Conservation (phyloP, 2,888 invertebrate genomes). For the Drosophila tripunctata region DNA sequence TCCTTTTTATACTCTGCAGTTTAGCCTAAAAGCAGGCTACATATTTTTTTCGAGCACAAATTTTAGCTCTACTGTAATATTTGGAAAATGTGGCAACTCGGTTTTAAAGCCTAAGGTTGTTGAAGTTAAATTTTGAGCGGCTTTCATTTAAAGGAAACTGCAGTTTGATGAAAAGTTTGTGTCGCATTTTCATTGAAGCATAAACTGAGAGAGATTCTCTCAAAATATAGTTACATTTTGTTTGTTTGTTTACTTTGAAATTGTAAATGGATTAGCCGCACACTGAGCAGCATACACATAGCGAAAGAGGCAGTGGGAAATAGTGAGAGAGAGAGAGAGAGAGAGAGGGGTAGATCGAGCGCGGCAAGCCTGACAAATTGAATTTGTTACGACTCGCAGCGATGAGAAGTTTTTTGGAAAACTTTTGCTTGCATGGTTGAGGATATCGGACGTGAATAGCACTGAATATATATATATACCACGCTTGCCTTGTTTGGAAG, state of each 20-base stretch:
- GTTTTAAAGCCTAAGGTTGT: too few species aligned
- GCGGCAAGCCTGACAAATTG: slow-evolving; percentile 75
- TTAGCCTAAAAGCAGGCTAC: too few species aligned
- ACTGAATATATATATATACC: too few species aligned
- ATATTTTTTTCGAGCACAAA: too few species aligned
- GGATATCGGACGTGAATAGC: slow-evolving; percentile 64
- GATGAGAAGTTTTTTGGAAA: slow-evolving; percentile 71
- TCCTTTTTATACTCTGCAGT: neutral
- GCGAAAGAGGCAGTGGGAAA: neutral
- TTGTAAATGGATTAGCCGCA: slow-evolving; percentile 75
- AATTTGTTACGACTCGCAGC: slow-evolving; percentile 71
- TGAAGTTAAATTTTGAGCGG: too few species aligned
- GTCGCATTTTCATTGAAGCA: slow-evolving; percentile 63
- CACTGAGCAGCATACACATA: too few species aligned
- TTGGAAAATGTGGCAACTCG: too few species aligned
- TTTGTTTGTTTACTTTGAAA: slow-evolving; percentile 77
- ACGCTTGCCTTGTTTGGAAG: too few species aligned
- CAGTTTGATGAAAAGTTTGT: slow-evolving; percentile 56
- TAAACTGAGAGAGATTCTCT: slow-evolving; percentile 37
- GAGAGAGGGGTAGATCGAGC: slow-evolving; percentile 5
- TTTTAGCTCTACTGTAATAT: too few species aligned
- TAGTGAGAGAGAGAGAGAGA: neutral
- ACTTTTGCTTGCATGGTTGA: slow-evolving; percentile 74
- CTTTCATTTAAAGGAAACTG: too few species aligned
- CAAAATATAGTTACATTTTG: slow-evolving; percentile 47